phyloP scores from a whole-genome alignment of 2,888 invertebrate genomes.

The Drosophila borborema region DNA sequence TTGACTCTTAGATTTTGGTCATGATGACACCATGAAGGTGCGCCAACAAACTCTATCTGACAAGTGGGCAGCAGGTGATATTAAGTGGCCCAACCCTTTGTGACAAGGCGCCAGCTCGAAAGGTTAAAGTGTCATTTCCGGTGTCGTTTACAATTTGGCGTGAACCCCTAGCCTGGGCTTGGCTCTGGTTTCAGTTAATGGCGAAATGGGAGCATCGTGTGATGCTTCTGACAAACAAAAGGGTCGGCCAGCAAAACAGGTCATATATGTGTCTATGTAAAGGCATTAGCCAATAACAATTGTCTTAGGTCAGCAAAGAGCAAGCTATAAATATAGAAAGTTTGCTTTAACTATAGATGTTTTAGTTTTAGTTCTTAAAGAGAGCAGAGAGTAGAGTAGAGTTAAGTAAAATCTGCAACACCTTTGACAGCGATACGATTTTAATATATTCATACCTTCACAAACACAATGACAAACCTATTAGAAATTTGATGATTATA shows the following conservation, averaged over 20 bases:
- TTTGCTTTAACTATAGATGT: too few species aligned
- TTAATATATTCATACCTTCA: not conserved
- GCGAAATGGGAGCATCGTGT: constrained; percentile 39
- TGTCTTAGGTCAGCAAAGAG: constrained; percentile 35
- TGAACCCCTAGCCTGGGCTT: constrained; percentile 46
- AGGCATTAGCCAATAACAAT: not conserved
- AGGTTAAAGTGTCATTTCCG: constrained; percentile 71
- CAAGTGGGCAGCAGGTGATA: constrained; percentile 30
- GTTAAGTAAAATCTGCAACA: not conserved
- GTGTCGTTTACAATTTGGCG: constrained; percentile 41
- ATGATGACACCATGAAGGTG: constrained; percentile 44
- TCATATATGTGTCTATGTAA: not conserved
- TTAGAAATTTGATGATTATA: not conserved
- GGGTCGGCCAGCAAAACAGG: constrained; percentile 1
- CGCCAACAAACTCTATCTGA: constrained; percentile 2
- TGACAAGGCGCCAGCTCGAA: constrained; percentile 38
- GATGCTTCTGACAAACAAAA: constrained; percentile 24
- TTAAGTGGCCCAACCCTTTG: constrained; percentile 53
- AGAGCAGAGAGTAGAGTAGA: too few species aligned
- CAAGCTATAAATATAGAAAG: not conserved
- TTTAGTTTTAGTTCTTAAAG: not conserved
- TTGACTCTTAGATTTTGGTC: constrained; percentile 17
- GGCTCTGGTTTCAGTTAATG: constrained; percentile 39
- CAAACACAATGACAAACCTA: not conserved
- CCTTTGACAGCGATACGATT: not conserved